Evolutionary conservation across 2,888 invertebrate species (phyloP).

Genomic region (Beris chalybata): DNA sequence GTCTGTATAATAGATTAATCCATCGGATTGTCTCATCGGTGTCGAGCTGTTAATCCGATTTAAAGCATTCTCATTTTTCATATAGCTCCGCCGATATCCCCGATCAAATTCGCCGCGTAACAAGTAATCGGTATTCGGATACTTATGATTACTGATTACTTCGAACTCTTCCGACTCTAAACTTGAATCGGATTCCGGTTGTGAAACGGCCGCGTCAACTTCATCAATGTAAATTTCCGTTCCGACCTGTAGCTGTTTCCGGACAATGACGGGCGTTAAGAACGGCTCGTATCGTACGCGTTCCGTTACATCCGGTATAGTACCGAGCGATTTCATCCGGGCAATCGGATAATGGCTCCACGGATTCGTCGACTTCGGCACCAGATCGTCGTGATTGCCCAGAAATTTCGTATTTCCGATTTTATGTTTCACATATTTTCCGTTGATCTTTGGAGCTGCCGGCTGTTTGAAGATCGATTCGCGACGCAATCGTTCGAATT

Average conservation of each 20-base stretch:
- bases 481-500: slow-evolving; percentile 49
- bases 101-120: slow-evolving; percentile 48
- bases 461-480: slow-evolving; percentile 35
- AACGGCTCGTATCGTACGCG: slow-evolving; percentile 54
- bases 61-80: slow-evolving; percentile 25
- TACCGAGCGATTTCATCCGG: slow-evolving; percentile 56
- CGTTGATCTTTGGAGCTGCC: slow-evolving; percentile 40
- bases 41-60: slow-evolving; percentile 46
- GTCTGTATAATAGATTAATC: slow-evolving; percentile 44
- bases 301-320: slow-evolving; percentile 54
- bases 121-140: slow-evolving; percentile 22
- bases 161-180: slow-evolving; percentile 30
- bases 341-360: slow-evolving; percentile 49
- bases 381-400: slow-evolving; percentile 50
- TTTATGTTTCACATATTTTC: slow-evolving; percentile 51
- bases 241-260: slow-evolving; percentile 45
- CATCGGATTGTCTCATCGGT: slow-evolving; percentile 48
- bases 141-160: slow-evolving; percentile 20
- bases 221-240: slow-evolving; percentile 23
- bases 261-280: slow-evolving; percentile 52
- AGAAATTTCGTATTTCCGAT: slow-evolving; percentile 56
- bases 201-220: slow-evolving; percentile 12
- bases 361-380: slow-evolving; percentile 1
- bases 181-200: slow-evolving; percentile 31
- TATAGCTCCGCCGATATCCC: slow-evolving; percentile 52